A percentile compares a stretch with the other conserved stretches of the same genome.
Evolutionary conservation across 2,113 vertebrate species (phyloP).

Genomic region (Opisthocomus hoazin): DNA sequence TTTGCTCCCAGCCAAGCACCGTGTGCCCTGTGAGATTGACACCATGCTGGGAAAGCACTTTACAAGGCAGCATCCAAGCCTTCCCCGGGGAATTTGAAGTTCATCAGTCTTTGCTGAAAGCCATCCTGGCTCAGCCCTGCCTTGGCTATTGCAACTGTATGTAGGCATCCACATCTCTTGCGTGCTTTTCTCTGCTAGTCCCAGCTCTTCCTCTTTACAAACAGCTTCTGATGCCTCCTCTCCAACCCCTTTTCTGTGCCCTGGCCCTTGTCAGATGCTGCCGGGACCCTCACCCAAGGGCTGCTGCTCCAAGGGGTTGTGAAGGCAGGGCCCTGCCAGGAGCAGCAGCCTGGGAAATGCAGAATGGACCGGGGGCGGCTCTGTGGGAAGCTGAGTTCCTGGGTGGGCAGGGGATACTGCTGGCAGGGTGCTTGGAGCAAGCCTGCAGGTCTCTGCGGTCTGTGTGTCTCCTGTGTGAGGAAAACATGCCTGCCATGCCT

Average conservation of each 20-base stretch:
- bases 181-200: neutral
- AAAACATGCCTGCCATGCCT: neutral
- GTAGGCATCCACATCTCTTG: neutral
- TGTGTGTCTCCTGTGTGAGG: neutral
- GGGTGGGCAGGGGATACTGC: too few species aligned
- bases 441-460: neutral
- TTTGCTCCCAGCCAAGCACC: neutral
- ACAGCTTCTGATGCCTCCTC: neutral
- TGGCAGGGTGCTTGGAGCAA: neutral
- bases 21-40: neutral
- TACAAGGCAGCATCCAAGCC: neutral
- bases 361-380: neutral
- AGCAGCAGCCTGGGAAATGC: neutral
- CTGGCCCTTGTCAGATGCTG: neutral
- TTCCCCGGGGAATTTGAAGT: neutral
- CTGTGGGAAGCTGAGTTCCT: neutral
- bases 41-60: neutral
- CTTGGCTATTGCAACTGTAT: neutral
- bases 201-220: neutral
- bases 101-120: neutral
- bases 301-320: neutral
- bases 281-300: rapidly evolving
- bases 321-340: neutral
- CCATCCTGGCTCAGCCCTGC: neutral
- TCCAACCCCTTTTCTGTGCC: neutral